Conservation (phyloP, 2,797 vertebrate genomes). For the Amniataba percoides region DNA sequence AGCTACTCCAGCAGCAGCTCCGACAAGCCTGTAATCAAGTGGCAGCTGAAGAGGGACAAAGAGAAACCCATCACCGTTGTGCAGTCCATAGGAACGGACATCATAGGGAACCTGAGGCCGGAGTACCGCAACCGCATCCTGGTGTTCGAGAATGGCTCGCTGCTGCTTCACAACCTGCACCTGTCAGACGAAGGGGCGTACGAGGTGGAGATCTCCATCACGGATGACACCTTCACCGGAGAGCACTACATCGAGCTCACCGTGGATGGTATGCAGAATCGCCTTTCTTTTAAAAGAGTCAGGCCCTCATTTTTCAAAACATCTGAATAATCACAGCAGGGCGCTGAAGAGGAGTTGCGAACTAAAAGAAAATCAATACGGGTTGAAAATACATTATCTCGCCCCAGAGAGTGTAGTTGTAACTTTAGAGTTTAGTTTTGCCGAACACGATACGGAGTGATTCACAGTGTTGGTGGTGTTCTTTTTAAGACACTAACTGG, state of each 20-base stretch:
- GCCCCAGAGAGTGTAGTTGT: constrained; percentile 19
- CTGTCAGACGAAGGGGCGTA: constrained; percentile 93
- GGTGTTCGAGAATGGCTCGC: constrained; percentile 93
- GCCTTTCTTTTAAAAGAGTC: background rate
- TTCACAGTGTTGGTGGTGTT: constrained; percentile 34
- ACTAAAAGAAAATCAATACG: constrained; percentile 31
- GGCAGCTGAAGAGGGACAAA: constrained; percentile 93
- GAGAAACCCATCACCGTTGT: constrained; percentile 95
- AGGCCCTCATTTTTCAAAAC: constrained; percentile 3
- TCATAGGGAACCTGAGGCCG: constrained; percentile 94
- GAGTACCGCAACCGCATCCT: constrained; percentile 94
- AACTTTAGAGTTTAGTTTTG: constrained; percentile 12
- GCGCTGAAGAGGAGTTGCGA: constrained; percentile 35
- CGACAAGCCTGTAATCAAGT: constrained; percentile 96
- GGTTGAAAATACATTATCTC: constrained; percentile 38
- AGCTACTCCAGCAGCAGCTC: constrained; percentile 93
- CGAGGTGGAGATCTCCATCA: constrained; percentile 98
- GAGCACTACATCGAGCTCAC: constrained; percentile 94
- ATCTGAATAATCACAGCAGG: constrained; percentile 29
- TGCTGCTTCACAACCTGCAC: constrained; percentile 93
- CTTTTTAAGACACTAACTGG: background rate
- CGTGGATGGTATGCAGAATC: constrained; percentile 89
- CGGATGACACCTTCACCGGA: constrained; percentile 95
- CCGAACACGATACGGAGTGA: constrained; percentile 19
- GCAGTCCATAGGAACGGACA: constrained; percentile 94